Evolutionary conservation across 2,113 vertebrate genomes (phyloP), one percentile per base, ranked within the genome.

Genomic region (Todiramphus chloris): DNA sequence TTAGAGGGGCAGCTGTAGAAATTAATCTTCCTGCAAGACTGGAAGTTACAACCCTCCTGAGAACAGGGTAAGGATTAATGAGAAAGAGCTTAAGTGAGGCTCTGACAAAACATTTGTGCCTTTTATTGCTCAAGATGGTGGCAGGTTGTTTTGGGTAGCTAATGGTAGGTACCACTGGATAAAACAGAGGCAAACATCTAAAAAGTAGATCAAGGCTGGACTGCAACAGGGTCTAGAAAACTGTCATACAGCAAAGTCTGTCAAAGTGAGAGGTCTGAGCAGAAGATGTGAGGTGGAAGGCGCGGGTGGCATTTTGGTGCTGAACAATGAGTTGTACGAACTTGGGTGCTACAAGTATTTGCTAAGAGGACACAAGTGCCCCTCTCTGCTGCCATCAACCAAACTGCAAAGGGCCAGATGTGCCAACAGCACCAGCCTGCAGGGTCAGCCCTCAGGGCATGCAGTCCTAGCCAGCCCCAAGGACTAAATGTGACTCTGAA

Each of bases 231-330:
- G 4, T 59, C 30, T 73, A n/a, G 55, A 53, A 72, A 83, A 48
- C 8, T 56, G 6, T 60, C 21, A 10, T 6, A 51, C 23, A 62
- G 30, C 48, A 41, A 89, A 82, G 10, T 28, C 11, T 66, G 46
- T 46, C 2, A 0, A 27, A 78, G 25, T 24, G 53, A 68, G 50
- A 31, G n/a, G 31, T 63, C 20, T 48, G 68, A 93, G 69, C 14
- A 62, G 53, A 0, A 66, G 46, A 64, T 23, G 46, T 66, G 55
- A 51, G 39, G 48, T 53, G 41, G 35, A 83, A 62, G 53, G 6
- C 13, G 31, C 15, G 31, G 10, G 2, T 35, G 39, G 3, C 25
- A 3, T 43, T 0, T 0, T 20, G 19, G 27, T 44, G 20, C 9
- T 2, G 1, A 68, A 44, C 8, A 56, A 6, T 2, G 25, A 19